Evolutionary conservation across 2,888 invertebrate species (phyloP), one percentile per base, ranked within the genome.

Genomic region (Cylindroiulus punctatus): DNA sequence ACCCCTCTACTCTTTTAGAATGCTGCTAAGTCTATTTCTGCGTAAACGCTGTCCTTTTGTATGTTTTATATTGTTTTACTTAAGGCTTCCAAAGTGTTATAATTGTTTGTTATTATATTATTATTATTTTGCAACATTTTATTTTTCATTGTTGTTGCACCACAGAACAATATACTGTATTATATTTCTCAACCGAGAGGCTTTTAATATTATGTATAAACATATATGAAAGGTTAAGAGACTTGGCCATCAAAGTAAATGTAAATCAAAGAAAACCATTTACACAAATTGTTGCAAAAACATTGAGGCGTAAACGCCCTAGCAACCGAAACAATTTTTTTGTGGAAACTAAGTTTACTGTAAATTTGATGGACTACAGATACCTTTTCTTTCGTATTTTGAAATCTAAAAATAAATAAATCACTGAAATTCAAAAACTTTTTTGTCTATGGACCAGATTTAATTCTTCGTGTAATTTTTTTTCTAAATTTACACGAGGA

Each of bases 71-170:
- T 76, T 30, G 76, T 76, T 32, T 76, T 76, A 76, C 76, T 76
- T 30, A 30, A 12, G 76, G 76, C 76, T 76, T 76, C 76, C 76
- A 76, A 76, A 76, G 76, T 76, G 76, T 76, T 76, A 76, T 76
- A 76, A 76, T 76, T 76, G 76, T 76, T 76, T 76, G 76, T 76
- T 76, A 30, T 76, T 76, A 52, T 76, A 76, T 76, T 76, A 76
- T 76, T 76, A 76, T 76, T 76, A 76, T 76, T 76, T 76, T 76
- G 76, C 76, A 76, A 76, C 76, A 76, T 76, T 76, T 76, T 76
- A 76, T 76, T 76, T 76, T 76, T 76, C 76, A 76, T 76, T 76
- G 76, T 76, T 76, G 76, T 76, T 76, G 76, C 76, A 76, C 76
- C 76, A 76, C 76, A 32, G 76, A 76, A 76, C 76, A 76, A 76